Percentiles rank a stretch among this genome's conserved stretches.
These are phyloP conservation scores for Sminthopsis crassicaudata DNA, from an alignment of 2,113 vertebrate species.

Conservation along the genomic window DNA sequence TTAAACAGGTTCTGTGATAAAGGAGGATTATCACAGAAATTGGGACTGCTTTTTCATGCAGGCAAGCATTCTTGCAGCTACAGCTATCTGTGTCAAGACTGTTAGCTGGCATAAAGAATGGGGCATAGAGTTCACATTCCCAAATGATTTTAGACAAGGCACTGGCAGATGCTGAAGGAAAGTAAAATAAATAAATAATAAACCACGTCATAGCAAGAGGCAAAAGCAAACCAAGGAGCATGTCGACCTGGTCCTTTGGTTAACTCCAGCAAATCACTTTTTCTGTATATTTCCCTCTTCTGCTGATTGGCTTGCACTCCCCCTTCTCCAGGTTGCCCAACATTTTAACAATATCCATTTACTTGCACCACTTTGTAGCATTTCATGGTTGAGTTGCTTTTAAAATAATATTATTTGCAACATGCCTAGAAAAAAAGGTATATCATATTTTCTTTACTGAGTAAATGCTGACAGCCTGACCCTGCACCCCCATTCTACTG, in stretches of 20 bases:
- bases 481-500: background rate
- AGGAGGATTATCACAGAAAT: slow-evolving; percentile 10
- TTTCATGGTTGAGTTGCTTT: slow-evolving; percentile 1
- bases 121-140: background rate
- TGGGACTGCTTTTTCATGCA: background rate
- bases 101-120: background rate
- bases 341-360: background rate
- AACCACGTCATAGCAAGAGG: background rate
- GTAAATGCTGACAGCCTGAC: slow-evolving; percentile 20
- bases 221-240: rapidly evolving
- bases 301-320: background rate
- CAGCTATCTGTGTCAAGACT: background rate
- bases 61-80: background rate
- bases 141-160: background rate
- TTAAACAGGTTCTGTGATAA: background rate
- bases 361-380: slow-evolving; percentile 25
- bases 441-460: slow-evolving; percentile 4
- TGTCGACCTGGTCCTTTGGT: background rate
- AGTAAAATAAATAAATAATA: background rate
- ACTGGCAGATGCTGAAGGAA: rapidly evolving
- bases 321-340: background rate
- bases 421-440: background rate
- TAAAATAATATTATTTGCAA: background rate
- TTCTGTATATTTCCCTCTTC: background rate
- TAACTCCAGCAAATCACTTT: background rate